These are phyloP conservation scores for Plotosus lineatus DNA, from an alignment of 2,113 vertebrate species.

Conservation along the genomic window DNA sequence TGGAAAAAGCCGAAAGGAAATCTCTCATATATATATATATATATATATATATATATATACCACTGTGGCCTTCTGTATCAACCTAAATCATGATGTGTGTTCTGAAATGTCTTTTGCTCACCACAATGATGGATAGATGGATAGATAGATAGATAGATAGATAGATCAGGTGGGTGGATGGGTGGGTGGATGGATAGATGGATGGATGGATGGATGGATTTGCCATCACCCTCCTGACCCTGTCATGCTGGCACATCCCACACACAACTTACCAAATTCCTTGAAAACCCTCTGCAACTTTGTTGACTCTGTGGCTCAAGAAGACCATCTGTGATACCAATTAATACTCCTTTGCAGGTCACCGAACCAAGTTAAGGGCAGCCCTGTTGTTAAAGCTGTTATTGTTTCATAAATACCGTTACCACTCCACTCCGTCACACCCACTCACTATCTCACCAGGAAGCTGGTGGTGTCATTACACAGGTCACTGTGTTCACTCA, in stretches of 20 bases:
- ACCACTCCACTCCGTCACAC: constrained; percentile 6
- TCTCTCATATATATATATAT: too few species aligned
- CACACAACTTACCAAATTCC: not conserved
- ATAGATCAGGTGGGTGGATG: not conserved
- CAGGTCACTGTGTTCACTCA: not conserved
- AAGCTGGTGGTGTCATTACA: not conserved
- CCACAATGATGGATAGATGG: too few species aligned
- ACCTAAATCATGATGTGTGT: too few species aligned
- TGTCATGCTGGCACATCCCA: not conserved
- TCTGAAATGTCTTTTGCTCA: too few species aligned
- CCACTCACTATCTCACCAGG: not conserved
- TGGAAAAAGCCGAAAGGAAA: too few species aligned
- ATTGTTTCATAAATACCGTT: constrained; percentile 30
- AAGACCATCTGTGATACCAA: constrained; percentile 11
- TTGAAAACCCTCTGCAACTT: not conserved
- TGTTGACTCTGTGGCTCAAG: not conserved
- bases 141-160: not conserved
- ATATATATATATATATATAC: too few species aligned
- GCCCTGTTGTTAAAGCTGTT: constrained; percentile 11
- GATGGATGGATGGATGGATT: too few species aligned
- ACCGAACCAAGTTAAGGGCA: constrained; percentile 5
- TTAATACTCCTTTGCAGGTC: constrained; percentile 25
- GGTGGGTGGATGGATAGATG: too few species aligned
- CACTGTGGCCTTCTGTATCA: too few species aligned
- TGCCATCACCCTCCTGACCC: not conserved